Conservation (phyloP, 2,113 vertebrate species). For the Clarias macrocephalus region DNA sequence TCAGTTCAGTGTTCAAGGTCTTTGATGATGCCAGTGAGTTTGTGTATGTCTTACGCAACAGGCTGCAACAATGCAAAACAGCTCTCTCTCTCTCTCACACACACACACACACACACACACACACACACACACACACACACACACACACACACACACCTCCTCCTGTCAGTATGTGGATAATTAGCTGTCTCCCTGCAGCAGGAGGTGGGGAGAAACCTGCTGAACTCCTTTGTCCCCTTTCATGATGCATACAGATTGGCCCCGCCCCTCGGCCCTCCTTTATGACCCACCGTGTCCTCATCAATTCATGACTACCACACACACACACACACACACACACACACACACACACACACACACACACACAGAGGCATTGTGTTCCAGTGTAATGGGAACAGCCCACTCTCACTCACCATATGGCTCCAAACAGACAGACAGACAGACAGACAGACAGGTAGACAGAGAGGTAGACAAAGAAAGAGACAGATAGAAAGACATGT, state of each 20-base stretch:
- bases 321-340: slow-evolving; percentile 67
- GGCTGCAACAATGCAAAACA: slow-evolving; percentile 28
- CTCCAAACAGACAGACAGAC: slow-evolving; percentile 54
- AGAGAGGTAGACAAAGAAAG: slow-evolving; percentile 17
- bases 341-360: slow-evolving; percentile 66
- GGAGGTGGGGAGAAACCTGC: slow-evolving; percentile 51
- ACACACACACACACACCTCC: slow-evolving; percentile 26
- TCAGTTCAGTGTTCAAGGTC: slow-evolving; percentile 19
- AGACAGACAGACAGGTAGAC: slow-evolving; percentile 36
- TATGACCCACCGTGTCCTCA: slow-evolving; percentile 75
- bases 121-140: slow-evolving; percentile 23
- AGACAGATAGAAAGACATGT: slow-evolving; percentile 1
- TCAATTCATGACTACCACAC: slow-evolving; percentile 84
- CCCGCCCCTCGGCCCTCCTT: slow-evolving; percentile 64
- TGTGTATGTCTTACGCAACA: slow-evolving; percentile 41
- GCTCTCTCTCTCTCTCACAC: slow-evolving; percentile 7
- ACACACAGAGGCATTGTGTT: slow-evolving; percentile 54
- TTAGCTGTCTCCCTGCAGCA: slow-evolving; percentile 52
- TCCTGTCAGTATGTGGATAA: slow-evolving; percentile 52
- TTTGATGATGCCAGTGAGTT: slow-evolving; percentile 16
- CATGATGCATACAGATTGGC: slow-evolving; percentile 43
- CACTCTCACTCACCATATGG: slow-evolving; percentile 91
- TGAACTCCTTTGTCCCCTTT: slow-evolving; percentile 47
- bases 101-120: slow-evolving; percentile 11
- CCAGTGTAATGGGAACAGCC: slow-evolving; percentile 30